These are phyloP conservation scores for Tinamus major DNA, from an alignment of 2,797 vertebrate species.

Conservation along the genomic window DNA sequence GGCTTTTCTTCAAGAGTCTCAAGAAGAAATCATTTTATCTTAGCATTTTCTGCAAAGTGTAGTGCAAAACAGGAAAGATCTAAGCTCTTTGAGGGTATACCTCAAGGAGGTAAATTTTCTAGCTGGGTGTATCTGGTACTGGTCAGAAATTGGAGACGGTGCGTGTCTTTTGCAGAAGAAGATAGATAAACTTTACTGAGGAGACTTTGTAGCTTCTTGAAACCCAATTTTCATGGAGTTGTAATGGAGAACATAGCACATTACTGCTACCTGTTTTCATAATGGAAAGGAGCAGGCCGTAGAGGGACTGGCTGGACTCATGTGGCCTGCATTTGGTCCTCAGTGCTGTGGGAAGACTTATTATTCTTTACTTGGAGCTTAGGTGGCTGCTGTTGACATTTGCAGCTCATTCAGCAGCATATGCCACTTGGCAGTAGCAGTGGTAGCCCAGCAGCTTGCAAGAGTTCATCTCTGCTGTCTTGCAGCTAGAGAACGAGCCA, in stretches of 20 bases:
- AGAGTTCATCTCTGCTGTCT: neutral
- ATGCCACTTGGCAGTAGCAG: neutral
- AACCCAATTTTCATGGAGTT: neutral
- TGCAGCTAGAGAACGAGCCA: neutral
- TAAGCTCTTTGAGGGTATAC: neutral
- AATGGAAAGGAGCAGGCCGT: neutral
- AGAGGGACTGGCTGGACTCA: neutral
- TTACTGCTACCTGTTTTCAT: neutral
- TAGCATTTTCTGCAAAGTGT: neutral
- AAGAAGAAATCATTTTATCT: neutral
- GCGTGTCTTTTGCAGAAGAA: neutral
- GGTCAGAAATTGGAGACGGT: neutral
- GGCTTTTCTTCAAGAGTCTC: neutral
- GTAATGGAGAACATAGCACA: neutral
- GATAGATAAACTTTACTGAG: fast-evolving
- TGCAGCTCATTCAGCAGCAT: neutral
- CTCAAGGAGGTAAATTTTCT: too few species aligned
- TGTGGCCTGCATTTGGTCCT: neutral
- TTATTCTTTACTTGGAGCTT: neutral
- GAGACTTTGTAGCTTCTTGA: neutral
- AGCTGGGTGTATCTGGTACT: neutral
- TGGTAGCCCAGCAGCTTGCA: neutral
- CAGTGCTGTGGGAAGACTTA: neutral
- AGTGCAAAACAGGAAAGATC: neutral
- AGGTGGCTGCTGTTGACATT: neutral